Percentiles rank a stretch among this genome's conserved stretches.
These are phyloP conservation scores for Andrena haemorrhoa DNA, from an alignment of 2,888 invertebrate genomes.

Conservation along the genomic window DNA sequence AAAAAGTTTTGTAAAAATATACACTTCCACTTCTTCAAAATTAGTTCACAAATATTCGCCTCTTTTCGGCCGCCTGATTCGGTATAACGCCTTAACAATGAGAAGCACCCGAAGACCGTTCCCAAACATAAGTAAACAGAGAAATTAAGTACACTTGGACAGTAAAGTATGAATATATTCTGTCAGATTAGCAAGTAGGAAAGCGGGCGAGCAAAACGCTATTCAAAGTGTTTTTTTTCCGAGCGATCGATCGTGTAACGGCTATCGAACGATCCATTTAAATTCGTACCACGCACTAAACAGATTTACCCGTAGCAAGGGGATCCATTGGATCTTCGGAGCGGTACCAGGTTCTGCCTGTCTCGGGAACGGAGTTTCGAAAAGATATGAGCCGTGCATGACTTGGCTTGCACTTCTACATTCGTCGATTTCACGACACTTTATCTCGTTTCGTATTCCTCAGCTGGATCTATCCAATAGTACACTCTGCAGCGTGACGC, in stretches of 20 bases:
- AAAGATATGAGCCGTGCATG: constrained; percentile 72
- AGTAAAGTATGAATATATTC: not conserved
- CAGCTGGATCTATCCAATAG: constrained; percentile 25
- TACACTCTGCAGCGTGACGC: constrained; percentile 51
- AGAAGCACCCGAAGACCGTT: too few species aligned
- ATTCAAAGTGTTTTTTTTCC: constrained; percentile 49
- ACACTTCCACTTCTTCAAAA: too few species aligned
- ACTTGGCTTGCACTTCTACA: constrained; percentile 57
- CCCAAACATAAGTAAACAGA: not conserved
- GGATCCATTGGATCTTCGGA: constrained; percentile 58
- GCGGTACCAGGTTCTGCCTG: constrained; percentile 40
- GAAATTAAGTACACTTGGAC: not conserved
- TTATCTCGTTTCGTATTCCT: constrained; percentile 73
- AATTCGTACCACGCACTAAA: constrained; percentile 72
- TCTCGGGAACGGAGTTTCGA: constrained; percentile 59
- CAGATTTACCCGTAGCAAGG: constrained; percentile 70
- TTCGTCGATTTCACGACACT: constrained; percentile 38
- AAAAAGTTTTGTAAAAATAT: too few species aligned
- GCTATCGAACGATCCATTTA: constrained; percentile 58
- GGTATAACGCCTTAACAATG: too few species aligned
- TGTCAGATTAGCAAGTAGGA: constrained; percentile 6
- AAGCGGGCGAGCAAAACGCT: constrained; percentile 30
- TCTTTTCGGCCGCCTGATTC: too few species aligned
- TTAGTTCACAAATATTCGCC: too few species aligned
- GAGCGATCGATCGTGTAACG: constrained; percentile 29